These are phyloP conservation scores for Montifringilla adamsi DNA, from an alignment of 2,113 vertebrate species.

Conservation along the genomic window DNA sequence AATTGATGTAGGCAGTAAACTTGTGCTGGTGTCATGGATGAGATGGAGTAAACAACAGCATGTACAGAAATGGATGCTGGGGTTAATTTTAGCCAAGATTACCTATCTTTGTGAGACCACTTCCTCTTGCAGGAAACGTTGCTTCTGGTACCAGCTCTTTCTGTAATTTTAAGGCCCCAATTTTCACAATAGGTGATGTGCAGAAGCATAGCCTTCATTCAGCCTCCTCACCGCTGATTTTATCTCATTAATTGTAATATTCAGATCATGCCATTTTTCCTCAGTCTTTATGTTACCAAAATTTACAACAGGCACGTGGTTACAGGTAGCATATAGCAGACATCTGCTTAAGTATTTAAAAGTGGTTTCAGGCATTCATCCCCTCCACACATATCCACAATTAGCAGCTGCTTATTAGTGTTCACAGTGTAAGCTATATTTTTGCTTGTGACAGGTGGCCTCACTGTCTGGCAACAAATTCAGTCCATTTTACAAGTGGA, in stretches of 20 bases:
- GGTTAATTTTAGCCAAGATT: background rate
- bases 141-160: background rate
- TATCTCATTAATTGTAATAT: background rate
- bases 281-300: background rate
- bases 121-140: background rate
- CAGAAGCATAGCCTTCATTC: background rate
- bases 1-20: background rate
- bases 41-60: background rate
- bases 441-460: background rate
- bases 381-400: background rate
- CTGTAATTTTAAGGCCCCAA: background rate
- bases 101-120: background rate
- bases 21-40: background rate
- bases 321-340: background rate
- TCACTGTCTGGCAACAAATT: background rate
- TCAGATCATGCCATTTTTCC: background rate
- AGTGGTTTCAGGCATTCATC: background rate
- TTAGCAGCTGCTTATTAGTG: background rate
- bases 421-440: background rate
- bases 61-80: background rate
- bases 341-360: background rate
- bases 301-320: background rate
- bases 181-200: background rate
- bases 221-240: background rate
- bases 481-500: background rate